These are phyloP conservation scores for Odontomachus brunneus DNA, from an alignment of 1,140 invertebrate species.

Conservation along the genomic window DNA sequence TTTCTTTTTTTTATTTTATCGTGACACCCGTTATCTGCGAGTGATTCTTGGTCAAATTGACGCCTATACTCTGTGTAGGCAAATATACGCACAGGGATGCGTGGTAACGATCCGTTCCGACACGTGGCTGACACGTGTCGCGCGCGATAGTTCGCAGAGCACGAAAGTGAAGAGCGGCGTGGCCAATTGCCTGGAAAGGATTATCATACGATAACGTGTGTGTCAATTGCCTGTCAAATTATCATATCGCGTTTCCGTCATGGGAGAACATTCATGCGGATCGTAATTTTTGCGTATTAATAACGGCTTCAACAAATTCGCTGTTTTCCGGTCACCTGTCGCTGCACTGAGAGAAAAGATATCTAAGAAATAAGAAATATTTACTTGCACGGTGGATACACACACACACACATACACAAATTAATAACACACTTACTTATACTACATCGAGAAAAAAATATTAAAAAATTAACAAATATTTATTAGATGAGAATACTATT, in stretches of 20 bases:
- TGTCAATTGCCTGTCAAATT: conserved; percentile 40
- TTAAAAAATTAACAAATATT: no score
- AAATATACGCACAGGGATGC: conserved; percentile 55
- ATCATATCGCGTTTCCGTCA: conserved; percentile 6
- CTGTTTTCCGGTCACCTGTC: no score
- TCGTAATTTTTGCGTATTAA: background rate
- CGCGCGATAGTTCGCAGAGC: conserved; percentile 41
- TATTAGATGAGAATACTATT: no score
- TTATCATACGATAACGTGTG: conserved; percentile 25
- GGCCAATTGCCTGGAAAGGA: conserved; percentile 67
- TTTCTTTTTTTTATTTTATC: conserved; percentile 41
- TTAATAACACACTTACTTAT: no score
- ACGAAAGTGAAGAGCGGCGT: conserved; percentile 27
- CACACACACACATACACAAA: no score
- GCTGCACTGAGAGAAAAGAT: no score
- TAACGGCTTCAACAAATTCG: no score
- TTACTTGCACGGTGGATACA: no score
- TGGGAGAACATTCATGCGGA: background rate
- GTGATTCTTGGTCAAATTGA: conserved; percentile 55
- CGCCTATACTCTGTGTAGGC: conserved; percentile 22
- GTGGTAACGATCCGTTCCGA: conserved; percentile 42
- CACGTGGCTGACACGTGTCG: conserved; percentile 76
- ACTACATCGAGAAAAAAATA: no score
- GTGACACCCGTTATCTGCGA: conserved; percentile 47
- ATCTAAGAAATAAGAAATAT: no score